phyloP scores from a whole-genome alignment of 1,140 invertebrate genomes.

The Varroa destructor region DNA sequence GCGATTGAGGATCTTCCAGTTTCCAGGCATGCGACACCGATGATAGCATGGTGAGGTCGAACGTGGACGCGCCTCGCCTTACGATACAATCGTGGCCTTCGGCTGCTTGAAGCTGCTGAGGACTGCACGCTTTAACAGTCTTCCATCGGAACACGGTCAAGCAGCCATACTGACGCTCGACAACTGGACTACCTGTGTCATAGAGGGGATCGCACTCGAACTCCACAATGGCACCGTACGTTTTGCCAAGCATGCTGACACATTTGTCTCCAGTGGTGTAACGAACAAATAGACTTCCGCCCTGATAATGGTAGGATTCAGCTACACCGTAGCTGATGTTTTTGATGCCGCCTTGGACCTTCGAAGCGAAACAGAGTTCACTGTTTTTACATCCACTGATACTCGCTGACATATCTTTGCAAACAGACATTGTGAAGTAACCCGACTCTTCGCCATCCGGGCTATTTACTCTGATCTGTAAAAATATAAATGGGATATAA shows the following conservation, averaged over 20 bases:
- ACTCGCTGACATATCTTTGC: conserved; percentile 4
- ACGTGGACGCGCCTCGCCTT: background rate
- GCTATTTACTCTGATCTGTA: conserved; percentile 4
- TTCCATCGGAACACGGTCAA: conserved; percentile 38
- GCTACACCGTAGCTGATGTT: conserved; percentile 30
- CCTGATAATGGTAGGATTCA: conserved; percentile 24
- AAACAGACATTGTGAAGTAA: conserved; percentile 12
- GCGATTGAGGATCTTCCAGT: conserved; percentile 11
- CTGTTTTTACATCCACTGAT: background rate
- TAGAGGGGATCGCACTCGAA: conserved; percentile 36
- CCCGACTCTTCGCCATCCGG: conserved; percentile 6
- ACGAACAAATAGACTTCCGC: conserved; percentile 28
- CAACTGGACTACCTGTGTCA: conserved; percentile 32
- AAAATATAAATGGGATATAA: background rate
- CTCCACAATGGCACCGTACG: conserved; percentile 33
- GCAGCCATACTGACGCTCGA: conserved; percentile 35
- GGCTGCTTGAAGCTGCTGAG: conserved; percentile 29
- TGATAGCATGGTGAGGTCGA: conserved; percentile 33
- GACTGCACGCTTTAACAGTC: conserved; percentile 38
- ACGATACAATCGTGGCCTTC: background rate
- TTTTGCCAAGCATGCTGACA: conserved; percentile 27
- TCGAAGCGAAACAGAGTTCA: background rate
- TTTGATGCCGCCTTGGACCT: background rate
- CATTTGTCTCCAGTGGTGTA: conserved; percentile 29
- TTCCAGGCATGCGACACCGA: conserved; percentile 35